phyloP scores from a whole-genome alignment of 1,140 invertebrate species.

The Drosophila mauritiana region DNA sequence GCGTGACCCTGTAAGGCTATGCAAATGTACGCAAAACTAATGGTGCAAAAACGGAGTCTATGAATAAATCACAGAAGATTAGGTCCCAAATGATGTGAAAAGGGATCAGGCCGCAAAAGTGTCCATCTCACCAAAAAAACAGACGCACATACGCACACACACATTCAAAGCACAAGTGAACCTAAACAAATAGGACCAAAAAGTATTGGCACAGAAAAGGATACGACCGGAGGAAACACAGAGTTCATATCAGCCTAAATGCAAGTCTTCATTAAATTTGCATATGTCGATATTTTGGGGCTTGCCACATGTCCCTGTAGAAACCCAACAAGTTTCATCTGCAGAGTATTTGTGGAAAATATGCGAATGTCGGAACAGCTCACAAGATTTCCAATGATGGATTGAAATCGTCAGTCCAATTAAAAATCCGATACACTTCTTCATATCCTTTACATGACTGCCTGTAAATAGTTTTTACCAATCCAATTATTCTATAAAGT shows the following conservation, averaged over 20 bases:
- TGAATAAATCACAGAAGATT: constrained; percentile 82
- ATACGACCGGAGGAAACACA: constrained; percentile 14
- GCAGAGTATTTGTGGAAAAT: not conserved
- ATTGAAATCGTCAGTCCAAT: constrained; percentile 16
- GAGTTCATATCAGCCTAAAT: constrained; percentile 43
- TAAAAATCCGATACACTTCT: constrained; percentile 13
- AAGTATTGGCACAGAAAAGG: constrained; percentile 23
- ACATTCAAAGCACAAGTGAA: constrained; percentile 3
- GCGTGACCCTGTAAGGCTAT: constrained; percentile 34
- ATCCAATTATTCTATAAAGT: constrained; percentile 7
- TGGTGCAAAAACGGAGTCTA: constrained; percentile 71
- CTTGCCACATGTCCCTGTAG: not conserved
- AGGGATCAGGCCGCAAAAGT: constrained; percentile 59
- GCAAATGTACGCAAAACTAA: constrained; percentile 77
- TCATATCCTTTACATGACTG: constrained; percentile 15
- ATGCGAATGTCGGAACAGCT: constrained; percentile 8
- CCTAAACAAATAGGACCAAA: constrained; percentile 66
- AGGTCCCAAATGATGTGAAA: constrained; percentile 75
- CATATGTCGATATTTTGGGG: constrained; percentile 52
- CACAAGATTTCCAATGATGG: not conserved
- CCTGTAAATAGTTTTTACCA: constrained; percentile 1
- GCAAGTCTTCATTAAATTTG: constrained; percentile 45
- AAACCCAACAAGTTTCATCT: not conserved
- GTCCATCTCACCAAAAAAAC: constrained; percentile 23
- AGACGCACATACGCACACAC: not conserved